Conservation (phyloP, 35 echinoderm and acorn worm species). For the Nesometra sesokonis region DNA sequence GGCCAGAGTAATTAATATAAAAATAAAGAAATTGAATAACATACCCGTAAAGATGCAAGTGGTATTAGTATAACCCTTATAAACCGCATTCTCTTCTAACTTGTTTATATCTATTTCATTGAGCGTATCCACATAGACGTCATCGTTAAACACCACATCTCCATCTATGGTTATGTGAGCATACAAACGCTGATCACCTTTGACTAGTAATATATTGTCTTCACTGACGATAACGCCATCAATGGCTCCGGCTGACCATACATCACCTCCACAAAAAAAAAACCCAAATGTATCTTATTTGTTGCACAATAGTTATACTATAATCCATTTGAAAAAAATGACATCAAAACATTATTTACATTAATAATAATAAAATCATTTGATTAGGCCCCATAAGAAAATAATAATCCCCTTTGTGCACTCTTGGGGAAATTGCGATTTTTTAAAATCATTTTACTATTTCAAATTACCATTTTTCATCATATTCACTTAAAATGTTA, state of each 20-base stretch:
- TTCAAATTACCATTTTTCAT: no score
- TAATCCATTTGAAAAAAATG: background rate
- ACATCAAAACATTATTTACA: no score
- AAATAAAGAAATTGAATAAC: no score
- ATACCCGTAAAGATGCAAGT: background rate
- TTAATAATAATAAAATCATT: no score
- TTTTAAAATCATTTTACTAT: no score
- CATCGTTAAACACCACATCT: background rate
- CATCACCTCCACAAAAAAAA: background rate
- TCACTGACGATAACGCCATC: slow-evolving; percentile 13
- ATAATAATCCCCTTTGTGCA: no score
- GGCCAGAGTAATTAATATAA: no score
- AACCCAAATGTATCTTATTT: background rate
- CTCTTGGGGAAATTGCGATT: no score
- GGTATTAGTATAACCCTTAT: background rate
- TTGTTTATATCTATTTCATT: slow-evolving; percentile 9
- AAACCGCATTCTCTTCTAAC: slow-evolving; percentile 18
- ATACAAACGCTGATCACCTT: slow-evolving; percentile 1
- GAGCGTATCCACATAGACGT: background rate
- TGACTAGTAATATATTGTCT: slow-evolving; percentile 4
- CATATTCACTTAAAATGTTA: no score
- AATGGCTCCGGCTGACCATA: background rate
- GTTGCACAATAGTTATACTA: background rate
- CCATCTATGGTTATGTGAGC: slow-evolving; percentile 2
- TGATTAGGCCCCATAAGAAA: no score